Evolutionary conservation across 2,888 invertebrate genomes (phyloP).

Genomic region (Heteromurus nitidus): DNA sequence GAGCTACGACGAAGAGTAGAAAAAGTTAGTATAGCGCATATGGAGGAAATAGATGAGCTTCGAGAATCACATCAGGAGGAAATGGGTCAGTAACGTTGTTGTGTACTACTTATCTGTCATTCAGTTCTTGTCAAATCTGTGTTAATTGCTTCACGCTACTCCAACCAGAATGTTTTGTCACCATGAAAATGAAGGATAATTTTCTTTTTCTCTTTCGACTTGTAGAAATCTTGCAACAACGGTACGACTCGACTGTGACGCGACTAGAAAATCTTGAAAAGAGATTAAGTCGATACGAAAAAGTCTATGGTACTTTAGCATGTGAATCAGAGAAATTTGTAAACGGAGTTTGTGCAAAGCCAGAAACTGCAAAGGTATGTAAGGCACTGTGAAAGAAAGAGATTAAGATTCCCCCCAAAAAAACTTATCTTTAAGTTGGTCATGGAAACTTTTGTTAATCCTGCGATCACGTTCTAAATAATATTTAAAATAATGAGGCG

Average conservation of each 20-base stretch:
- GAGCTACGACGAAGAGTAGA: constrained; percentile 84
- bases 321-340: constrained; percentile 7
- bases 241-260: constrained; percentile 61
- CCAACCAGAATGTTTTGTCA: not conserved
- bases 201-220: not conserved
- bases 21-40: constrained; percentile 85
- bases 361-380: constrained; percentile 50
- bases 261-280: constrained; percentile 61
- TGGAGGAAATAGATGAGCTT: constrained; percentile 83
- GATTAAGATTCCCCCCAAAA: constrained; percentile 15
- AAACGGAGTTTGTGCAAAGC: constrained; percentile 3
- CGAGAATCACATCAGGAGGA: constrained; percentile 81
- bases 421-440: too few species aligned
- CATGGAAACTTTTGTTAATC: constrained; percentile 12
- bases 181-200: constrained; percentile 4
- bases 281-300: constrained; percentile 53
- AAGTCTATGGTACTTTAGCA: constrained; percentile 33
- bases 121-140: not conserved
- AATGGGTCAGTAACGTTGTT: constrained; percentile 78
- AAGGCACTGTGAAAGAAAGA: not conserved
- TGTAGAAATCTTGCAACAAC: constrained; percentile 53
- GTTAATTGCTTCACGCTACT: constrained; percentile 41
- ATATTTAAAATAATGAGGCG: not conserved
- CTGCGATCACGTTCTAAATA: not conserved
- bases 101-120: not conserved